Percentiles rank a stretch among this genome's conserved stretches.
Evolutionary conservation across 1,140 invertebrate genomes (phyloP).

Genomic region (Melipona quadrifasciata): DNA sequence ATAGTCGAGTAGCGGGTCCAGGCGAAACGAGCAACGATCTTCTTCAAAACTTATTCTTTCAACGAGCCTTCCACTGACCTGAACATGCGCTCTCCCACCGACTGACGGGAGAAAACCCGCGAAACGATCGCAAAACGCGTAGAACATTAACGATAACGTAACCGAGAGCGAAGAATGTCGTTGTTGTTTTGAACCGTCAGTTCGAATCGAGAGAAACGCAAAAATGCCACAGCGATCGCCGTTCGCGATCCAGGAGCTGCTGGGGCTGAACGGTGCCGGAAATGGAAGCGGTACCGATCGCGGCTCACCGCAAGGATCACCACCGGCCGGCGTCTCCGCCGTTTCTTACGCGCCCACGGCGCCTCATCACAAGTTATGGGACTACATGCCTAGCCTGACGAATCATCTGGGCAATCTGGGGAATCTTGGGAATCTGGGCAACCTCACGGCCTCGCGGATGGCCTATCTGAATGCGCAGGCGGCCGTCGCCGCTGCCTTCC

Average conservation of each 20-base stretch:
- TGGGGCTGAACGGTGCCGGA: conserved; percentile 86
- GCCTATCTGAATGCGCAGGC: conserved; percentile 94
- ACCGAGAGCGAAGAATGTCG: not conserved
- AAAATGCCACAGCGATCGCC: conserved; percentile 92
- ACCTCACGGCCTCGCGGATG: conserved; percentile 87
- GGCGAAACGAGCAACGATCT: not conserved
- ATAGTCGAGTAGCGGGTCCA: not conserved
- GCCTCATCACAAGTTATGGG: conserved; percentile 80
- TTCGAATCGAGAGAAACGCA: conserved; percentile 56
- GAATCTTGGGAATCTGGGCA: conserved; percentile 77
- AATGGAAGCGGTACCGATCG: conserved; percentile 77
- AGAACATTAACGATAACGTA: not conserved
- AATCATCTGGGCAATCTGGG: conserved; percentile 78
- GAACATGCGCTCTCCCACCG: not conserved
- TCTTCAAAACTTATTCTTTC: not conserved
- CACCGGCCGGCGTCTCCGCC: conserved; percentile 80
- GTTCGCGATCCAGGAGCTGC: conserved; percentile 95
- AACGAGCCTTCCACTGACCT: not conserved
- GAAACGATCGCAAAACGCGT: not conserved
- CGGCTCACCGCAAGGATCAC: conserved; percentile 80
- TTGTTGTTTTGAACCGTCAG: conserved; percentile 59
- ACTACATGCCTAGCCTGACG: conserved; percentile 80
- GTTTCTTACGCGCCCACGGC: conserved; percentile 81
- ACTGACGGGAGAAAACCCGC: not conserved
- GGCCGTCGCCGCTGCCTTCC: conserved; percentile 92